A percentile compares a stretch with the other conserved stretches of the same genome.
These are phyloP conservation scores for Corella eumyota DNA, from an alignment of 23 tunicate genomes.

Conservation along the genomic window DNA sequence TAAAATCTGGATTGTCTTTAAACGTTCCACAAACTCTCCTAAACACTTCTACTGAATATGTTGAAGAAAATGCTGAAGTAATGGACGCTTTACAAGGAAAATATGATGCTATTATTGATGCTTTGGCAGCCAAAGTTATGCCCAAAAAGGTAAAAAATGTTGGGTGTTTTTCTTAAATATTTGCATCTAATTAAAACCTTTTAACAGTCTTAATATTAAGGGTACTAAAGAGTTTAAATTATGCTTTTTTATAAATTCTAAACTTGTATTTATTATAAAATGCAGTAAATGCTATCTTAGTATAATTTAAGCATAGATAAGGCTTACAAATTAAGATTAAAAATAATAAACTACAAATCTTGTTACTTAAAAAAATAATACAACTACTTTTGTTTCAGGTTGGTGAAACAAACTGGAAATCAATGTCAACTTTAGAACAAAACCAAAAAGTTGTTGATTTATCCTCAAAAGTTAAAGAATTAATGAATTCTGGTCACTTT, in stretches of 20 bases:
- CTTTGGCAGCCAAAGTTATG: conserved; percentile 37
- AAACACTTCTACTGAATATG: conserved; percentile 12
- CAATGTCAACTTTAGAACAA: conserved; percentile 31
- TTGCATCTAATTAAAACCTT: too few species aligned
- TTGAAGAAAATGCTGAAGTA: conserved; percentile 16
- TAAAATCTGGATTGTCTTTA: conserved; percentile 31
- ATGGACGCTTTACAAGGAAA: conserved; percentile 58
- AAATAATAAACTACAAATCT: not conserved
- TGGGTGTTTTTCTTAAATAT: not conserved
- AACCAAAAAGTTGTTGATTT: conserved; percentile 31
- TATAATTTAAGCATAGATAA: not conserved
- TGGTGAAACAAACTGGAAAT: conserved; percentile 49
- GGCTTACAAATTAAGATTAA: not conserved
- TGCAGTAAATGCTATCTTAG: not conserved
- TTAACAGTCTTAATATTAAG: too few species aligned
- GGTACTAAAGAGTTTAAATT: too few species aligned
- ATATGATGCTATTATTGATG: conserved; percentile 52
- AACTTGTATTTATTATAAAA: too few species aligned
- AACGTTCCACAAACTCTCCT: conserved; percentile 41
- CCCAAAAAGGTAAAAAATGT: conserved; percentile 24
- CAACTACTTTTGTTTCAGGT: conserved; percentile 14
- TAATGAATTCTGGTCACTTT: conserved; percentile 39
- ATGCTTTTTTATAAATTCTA: too few species aligned
- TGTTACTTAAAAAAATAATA: not conserved
- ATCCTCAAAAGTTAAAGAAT: conserved; percentile 32